Conservation (phyloP, 2,113 vertebrate species). For the Origma solitaria region DNA sequence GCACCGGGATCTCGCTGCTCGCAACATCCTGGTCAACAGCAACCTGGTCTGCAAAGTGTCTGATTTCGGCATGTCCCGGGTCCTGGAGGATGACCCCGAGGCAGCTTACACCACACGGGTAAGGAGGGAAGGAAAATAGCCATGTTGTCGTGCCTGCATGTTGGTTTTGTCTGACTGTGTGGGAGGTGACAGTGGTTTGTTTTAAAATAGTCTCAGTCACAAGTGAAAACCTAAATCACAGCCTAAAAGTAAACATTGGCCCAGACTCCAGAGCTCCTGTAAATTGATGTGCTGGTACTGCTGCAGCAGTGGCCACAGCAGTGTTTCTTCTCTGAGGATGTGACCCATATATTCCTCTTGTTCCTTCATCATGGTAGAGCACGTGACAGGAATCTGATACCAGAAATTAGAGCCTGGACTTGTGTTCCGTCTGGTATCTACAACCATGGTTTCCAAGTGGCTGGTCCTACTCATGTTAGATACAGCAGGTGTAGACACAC, state of each 20-base stretch:
- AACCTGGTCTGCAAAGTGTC: slow-evolving; percentile 98
- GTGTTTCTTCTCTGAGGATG: not conserved
- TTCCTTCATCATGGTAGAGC: not conserved
- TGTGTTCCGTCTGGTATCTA: not conserved
- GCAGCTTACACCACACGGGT: slow-evolving; percentile 97
- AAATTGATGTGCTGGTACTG: not conserved
- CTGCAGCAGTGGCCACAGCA: not conserved
- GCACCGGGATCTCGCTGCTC: slow-evolving; percentile 92
- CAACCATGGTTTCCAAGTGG: not conserved
- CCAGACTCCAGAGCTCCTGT: not conserved
- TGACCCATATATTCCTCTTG: not conserved
- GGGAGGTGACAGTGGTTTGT: not conserved
- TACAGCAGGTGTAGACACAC: not conserved
- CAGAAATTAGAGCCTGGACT: not conserved
- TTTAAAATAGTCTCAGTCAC: slow-evolving; percentile 2
- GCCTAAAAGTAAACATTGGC: not conserved
- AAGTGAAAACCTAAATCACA: not conserved
- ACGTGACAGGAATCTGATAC: not conserved
- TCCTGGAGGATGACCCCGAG: slow-evolving; percentile 94
- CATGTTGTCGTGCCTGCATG: not conserved
- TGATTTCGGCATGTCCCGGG: slow-evolving; percentile 96
- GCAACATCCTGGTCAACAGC: slow-evolving; percentile 97
- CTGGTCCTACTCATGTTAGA: not conserved
- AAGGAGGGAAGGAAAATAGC: not conserved
- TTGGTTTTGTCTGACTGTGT: not conserved